Percentiles rank a stretch among this genome's conserved stretches.
Conservation (phyloP, 2,888 invertebrate species). For the Drosophila greeni region DNA sequence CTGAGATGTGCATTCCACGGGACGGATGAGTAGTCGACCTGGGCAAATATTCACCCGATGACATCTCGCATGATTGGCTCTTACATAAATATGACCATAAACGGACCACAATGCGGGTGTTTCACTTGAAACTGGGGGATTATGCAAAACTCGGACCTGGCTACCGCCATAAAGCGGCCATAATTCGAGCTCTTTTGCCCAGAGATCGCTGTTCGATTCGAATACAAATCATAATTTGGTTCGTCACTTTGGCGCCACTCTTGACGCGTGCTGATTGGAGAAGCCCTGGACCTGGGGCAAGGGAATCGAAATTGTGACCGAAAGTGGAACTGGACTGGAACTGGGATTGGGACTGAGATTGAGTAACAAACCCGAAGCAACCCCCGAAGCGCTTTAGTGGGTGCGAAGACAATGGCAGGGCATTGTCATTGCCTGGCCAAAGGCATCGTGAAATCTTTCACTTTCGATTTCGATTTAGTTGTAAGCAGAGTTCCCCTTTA, state of each 20-base stretch:
- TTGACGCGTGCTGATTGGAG: conserved; percentile 55
- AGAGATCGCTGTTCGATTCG: not conserved
- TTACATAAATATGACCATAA: conserved; percentile 53
- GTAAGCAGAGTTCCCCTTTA: conserved; percentile 14
- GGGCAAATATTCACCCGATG: conserved; percentile 39
- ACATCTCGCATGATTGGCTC: conserved; percentile 43
- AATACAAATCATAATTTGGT: conserved; percentile 41
- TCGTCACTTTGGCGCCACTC: conserved; percentile 60
- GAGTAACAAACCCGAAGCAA: conserved; percentile 28
- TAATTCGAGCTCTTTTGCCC: conserved; percentile 30
- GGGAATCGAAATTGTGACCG: conserved; percentile 3
- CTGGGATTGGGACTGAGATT: conserved; percentile 23
- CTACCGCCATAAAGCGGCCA: conserved; percentile 32
- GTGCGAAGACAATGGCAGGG: conserved; percentile 34
- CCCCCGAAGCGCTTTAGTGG: conserved; percentile 27
- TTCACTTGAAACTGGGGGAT: conserved; percentile 42
- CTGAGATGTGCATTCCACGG: conserved; percentile 49
- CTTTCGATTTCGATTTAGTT: conserved; percentile 38
- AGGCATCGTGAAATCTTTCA: conserved; percentile 36
- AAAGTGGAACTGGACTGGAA: conserved; percentile 31
- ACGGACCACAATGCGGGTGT: conserved; percentile 66
- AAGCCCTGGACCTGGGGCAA: conserved; percentile 14
- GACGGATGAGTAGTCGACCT: conserved; percentile 41
- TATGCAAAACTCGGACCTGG: conserved; percentile 54
- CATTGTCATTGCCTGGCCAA: conserved; percentile 38